Evolutionary conservation across 2,797 vertebrate species (phyloP), one percentile per base, ranked within the genome.

Genomic region (Ctenosaura bakeri): DNA sequence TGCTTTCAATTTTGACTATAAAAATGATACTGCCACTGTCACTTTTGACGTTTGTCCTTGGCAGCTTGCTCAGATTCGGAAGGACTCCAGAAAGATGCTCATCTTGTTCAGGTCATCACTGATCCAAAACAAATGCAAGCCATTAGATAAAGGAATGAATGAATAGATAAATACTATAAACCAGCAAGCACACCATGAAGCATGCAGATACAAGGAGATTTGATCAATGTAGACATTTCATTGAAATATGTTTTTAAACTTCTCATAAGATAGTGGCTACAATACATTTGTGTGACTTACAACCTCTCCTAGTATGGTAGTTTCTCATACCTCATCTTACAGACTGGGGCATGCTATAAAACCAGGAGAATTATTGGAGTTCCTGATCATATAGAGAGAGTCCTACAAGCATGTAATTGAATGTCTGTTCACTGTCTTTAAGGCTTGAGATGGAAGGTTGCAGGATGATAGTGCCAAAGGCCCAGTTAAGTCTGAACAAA

Each of bases 81-180:
- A 42, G 92, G 92, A 93, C 95, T 92, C 92, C 0, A 0, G 79
- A 84, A 81, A 4, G 50, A 83, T 93, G 93, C 96, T 96, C 95
- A 94, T 95, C 95, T 97, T 96, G 89, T 90, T 95, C 93, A 93
- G 92, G 91, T 93, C 93, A 85, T 88, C 94, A 88, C 83, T 94
- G 91, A 92, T 95, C 94, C 94, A 93, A 95, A 96, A 94, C 94
- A 96, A 97, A 96, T 94, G 95, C 94, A 13, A 64, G 91, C 73
- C 89, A 54, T 69, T 6, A 69, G 54, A 29, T 38, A 32, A 46
- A 64, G 46, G 74, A 64, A 77, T 22, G 4, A 20, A 42, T 18
- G 10, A 18, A 35, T 78, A 5, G 16, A 79, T 46, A 10, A 50
- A 35, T 50, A 13, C 35, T 18, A 4, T n/a, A 38, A 69, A 26